Evolutionary conservation across 2,113 vertebrate species (phyloP), one percentile per base, ranked within the genome.

Genomic region (Mugil cephalus): DNA sequence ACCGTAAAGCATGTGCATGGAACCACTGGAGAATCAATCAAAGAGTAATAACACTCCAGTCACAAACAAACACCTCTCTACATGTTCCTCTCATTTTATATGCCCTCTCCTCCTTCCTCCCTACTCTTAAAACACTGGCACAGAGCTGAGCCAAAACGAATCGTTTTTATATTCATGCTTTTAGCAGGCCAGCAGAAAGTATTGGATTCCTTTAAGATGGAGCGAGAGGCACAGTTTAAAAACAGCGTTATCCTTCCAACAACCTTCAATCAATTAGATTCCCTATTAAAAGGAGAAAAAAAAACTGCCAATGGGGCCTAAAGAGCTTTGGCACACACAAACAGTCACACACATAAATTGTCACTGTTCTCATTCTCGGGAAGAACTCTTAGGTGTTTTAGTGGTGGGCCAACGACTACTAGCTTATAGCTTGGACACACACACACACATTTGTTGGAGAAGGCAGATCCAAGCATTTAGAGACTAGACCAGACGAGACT

Each of bases 251-350:
- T 86, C 86, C 90, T 90, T 92, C 77, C 77, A 88, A 88, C 85
- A 86, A 90, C 89, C 89, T 89, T 92, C 87, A 77, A 76, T 88
- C 85, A 82, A 84, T 92, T 90, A 89, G 38, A 82, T 86, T 86
- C 56, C 35, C 71, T 63, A 74, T 84, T 80, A 60, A 7, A 50
- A 52, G 24, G 24, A 52, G 69, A 50, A 76, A 53, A 68, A 63
- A 14, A 47, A 34, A 56, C 67, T 38, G 43, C 77, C 91, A 91
- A 89, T 90, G 80, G 79, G 24, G 65, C 50, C 76, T 82, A 77
- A 88, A 86, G 79, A 85, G 62, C 60, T 75, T 59, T 75, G 68
- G 69, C 69, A 67, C 50, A 53, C 66, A 64, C 62, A 21, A 30
- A 30, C 47, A 46, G 59, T 34, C 6, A 43, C 38, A 56, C 18